A percentile compares a stretch with the other conserved stretches of the same genome.
phyloP scores from a whole-genome alignment of 2,888 invertebrate genomes.

The Ischnura elegans region DNA sequence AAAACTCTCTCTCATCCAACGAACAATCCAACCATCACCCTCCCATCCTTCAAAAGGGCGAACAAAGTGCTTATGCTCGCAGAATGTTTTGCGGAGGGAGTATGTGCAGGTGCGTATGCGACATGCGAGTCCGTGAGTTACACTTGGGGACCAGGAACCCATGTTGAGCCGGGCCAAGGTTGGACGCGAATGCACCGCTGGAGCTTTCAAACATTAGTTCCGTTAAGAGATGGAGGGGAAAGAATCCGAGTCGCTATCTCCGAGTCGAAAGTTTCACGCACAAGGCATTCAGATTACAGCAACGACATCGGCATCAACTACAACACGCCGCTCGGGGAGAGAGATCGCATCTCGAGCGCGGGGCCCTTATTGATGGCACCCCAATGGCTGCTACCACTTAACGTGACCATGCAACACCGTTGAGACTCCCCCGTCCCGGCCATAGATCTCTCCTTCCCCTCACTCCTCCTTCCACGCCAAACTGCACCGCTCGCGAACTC shows the following conservation, averaged over 20 bases:
- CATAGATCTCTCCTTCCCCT: constrained; percentile 46
- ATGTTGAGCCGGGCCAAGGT: not conserved
- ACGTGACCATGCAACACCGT: constrained; percentile 54
- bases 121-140: not conserved
- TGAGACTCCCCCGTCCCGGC: constrained; percentile 16
- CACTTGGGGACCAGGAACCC: not conserved
- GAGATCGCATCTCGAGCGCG: constrained; percentile 16
- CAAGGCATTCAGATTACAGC: constrained; percentile 22
- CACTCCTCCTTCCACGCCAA: constrained; percentile 16
- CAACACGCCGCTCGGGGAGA: not conserved
- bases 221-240: no score
- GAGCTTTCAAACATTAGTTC: no score
- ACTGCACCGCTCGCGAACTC: not conserved
- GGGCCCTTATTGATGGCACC: constrained; percentile 57
- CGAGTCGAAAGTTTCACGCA: constrained; percentile 51
- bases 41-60: not conserved
- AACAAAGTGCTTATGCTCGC: not conserved
- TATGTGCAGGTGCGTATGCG: not conserved
- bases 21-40: no score
- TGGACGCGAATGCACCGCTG: not conserved
- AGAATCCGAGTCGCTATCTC: no score
- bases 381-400: constrained; percentile 59
- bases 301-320: constrained; percentile 44
- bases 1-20: no score
- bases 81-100: not conserved